phyloP scores from a whole-genome alignment of 1,140 invertebrate genomes.

The Sesamia nonagrioides region DNA sequence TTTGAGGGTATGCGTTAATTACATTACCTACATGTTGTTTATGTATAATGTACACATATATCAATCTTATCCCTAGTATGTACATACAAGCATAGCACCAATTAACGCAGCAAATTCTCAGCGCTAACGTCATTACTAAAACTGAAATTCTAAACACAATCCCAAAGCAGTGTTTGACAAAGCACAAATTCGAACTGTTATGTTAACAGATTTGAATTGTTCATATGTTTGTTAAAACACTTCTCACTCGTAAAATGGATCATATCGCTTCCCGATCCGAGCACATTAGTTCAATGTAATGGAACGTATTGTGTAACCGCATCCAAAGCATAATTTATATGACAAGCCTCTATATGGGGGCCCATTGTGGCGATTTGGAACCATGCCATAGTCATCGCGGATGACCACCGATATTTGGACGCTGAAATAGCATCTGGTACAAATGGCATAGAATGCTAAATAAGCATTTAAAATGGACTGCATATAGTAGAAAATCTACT shows the following conservation, averaged over 20 bases:
- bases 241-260: slow-evolving; percentile 47
- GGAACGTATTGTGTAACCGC: slow-evolving; percentile 65
- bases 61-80: not conserved
- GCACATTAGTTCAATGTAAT: slow-evolving; percentile 65
- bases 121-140: slow-evolving; percentile 6
- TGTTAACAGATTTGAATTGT: slow-evolving; percentile 30
- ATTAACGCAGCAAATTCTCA: slow-evolving; percentile 20
- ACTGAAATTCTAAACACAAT: slow-evolving; percentile 30
- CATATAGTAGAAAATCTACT: not conserved
- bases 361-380: slow-evolving; percentile 61
- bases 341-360: slow-evolving; percentile 54
- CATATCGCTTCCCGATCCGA: slow-evolving; percentile 53
- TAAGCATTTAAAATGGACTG: slow-evolving; percentile 11
- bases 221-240: slow-evolving; percentile 38
- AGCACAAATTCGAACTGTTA: slow-evolving; percentile 12
- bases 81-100: not conserved
- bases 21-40: too few species aligned
- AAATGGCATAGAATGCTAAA: slow-evolving; percentile 17
- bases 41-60: not conserved
- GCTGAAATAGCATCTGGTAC: slow-evolving; percentile 46
- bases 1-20: too few species aligned
- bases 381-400: slow-evolving; percentile 54
- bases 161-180: slow-evolving; percentile 29
- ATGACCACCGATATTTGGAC: slow-evolving; percentile 48
- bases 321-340: slow-evolving; percentile 64